Evolutionary conservation across 1,140 invertebrate species (phyloP), one percentile per base, ranked within the genome.

Genomic region (Drosophila tani): DNA sequence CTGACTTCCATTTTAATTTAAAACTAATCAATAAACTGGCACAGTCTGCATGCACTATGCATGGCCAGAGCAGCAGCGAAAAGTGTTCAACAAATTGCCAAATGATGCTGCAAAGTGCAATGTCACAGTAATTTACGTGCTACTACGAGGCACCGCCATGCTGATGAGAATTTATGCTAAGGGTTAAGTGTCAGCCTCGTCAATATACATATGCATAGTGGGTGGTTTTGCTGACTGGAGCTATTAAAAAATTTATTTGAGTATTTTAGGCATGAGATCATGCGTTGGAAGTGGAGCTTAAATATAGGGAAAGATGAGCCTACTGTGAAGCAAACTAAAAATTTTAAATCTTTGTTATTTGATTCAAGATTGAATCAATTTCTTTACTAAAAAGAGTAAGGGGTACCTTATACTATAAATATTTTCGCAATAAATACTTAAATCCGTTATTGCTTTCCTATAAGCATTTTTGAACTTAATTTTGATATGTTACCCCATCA

Each of bases 101-200:
- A 85, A 85, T 75, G 81, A 81, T 81, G 85, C 35, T 65, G 74
- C 78, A 81, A 88, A 84, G 85, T 90, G 84, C 85, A 88, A 90
- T 88, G 84, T 88, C 84, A 88, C 84, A 88, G 84, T 88, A 90
- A 88, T 88, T 88, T 88, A 90, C 84, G 64, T 79, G 81, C 76
- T 83, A 81, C 64, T 56, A 40, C 59, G 65, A 75, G 75, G 45
- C 68, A 65, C 17, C 65, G 69, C 66, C 71, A 66, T 62, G 55
- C 73, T 87, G 84, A 87, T 88, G 84, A 87, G 86, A 88, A 87
- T 88, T 84, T 87, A 87, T 88, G 84, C 84, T 74, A 87, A 88
- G 84, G 84, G 84, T 87, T 78, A 87, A 84, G 66, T 78, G 84
- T 87, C 84, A 84, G 68, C 47, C 53, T 43, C 45, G 32, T 78